These are phyloP conservation scores for Hypothenemus hampei DNA, from an alignment of 1,140 invertebrate species.

Conservation along the genomic window DNA sequence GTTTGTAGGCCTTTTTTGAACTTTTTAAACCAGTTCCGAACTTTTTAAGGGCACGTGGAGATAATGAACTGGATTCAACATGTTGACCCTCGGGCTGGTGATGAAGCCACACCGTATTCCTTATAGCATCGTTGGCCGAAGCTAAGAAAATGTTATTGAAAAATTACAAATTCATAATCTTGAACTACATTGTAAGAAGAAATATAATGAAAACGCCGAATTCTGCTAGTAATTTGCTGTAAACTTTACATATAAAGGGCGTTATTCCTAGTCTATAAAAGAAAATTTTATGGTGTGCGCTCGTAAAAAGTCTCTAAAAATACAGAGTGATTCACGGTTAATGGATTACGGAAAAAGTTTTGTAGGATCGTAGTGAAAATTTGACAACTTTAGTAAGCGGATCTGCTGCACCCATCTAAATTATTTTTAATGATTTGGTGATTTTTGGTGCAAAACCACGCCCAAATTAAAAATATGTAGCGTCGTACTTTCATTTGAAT, in stretches of 20 bases:
- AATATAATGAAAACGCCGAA: not conserved
- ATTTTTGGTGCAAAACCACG: not conserved
- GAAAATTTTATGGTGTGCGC: no score
- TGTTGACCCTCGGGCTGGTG: slow-evolving; percentile 38
- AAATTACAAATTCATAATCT: not conserved
- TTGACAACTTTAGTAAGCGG: not conserved
- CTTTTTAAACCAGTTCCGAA: slow-evolving; percentile 48
- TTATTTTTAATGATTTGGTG: not conserved
- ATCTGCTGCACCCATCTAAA: not conserved
- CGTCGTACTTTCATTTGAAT: no score
- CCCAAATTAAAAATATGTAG: not conserved
- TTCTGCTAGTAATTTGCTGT: not conserved
- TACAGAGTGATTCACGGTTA: not conserved
- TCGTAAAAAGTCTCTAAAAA: not conserved
- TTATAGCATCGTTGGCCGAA: slow-evolving; percentile 32
- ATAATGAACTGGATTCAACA: slow-evolving; percentile 43
- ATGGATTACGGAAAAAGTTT: not conserved
- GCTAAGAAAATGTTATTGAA: slow-evolving; percentile 22
- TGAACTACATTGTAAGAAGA: not conserved
- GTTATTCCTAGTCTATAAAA: not conserved
- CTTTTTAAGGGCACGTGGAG: slow-evolving; percentile 49
- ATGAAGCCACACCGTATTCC: slow-evolving; percentile 41
- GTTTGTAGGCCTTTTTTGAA: slow-evolving; percentile 38
- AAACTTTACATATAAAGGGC: not conserved
- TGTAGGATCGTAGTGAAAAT: not conserved